Evolutionary conservation across 2,113 vertebrate genomes (phyloP), one percentile per base, ranked within the genome.

Genomic region (Sphaerodactylus townsendi): DNA sequence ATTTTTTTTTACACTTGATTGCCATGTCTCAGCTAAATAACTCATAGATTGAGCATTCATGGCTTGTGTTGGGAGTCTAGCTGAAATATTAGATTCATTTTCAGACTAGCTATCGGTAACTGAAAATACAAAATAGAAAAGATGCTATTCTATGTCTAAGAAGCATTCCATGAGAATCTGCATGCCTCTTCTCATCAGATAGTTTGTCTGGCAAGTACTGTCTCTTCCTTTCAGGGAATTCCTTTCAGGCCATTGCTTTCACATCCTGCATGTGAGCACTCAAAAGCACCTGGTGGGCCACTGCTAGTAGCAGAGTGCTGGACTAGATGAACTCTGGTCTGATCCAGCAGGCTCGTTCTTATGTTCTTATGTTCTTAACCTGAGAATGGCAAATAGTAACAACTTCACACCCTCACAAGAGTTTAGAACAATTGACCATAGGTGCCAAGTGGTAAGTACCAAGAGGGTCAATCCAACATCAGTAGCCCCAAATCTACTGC

Each of bases 1-100:
- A 72, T 88, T 93, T 93, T 88, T 93, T 93, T 93, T 91, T 81
- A 82, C 76, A 75, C 83, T 81, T 90, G 81, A 94, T 86, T 88
- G 90, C 62, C 88, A 86, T 21, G 80, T 77, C 81, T 88, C 71
- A 86, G 5, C 80, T 79, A 90, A 83, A 86, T 74, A 84, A 41
- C 53, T 80, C 83, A 35, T 39, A 93, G 48, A 90, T 46, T 89
- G 73, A 91, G 77, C 37, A 76, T 91, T 90, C 59, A 83, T 0
- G n/a, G 53, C 69, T 21, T 28, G 82, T 39, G 50, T 8, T 80
- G 9, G 41, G 81, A 90, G 56, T 71, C 73, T 88, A 91, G 35
- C 35, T 85, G 23, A 74, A 85, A 87, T 82, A 79, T 13, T 56
- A 85, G 37, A 89, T 9, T 85, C 46, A 64, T 19, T 83, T 87